These are phyloP conservation scores for Euwallacea fornicatus DNA, from an alignment of 1,140 invertebrate species.

Conservation along the genomic window DNA sequence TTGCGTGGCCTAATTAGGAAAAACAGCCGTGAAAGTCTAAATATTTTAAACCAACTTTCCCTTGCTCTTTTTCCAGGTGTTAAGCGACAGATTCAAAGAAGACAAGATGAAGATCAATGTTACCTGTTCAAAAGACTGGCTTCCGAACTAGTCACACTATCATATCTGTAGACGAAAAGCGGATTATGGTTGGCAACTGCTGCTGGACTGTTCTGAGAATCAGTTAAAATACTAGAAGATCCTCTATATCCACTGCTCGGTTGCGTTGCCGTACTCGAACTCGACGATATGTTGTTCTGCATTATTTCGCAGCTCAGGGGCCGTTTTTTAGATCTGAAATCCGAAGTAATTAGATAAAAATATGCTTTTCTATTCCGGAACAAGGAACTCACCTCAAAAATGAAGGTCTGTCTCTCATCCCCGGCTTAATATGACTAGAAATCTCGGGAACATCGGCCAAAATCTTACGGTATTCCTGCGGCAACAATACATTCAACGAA, in stretches of 20 bases:
- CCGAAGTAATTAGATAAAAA: neutral
- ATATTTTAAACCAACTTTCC: too few relatives aligned
- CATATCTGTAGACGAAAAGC: slow-evolving; percentile 79
- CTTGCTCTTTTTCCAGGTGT: neutral
- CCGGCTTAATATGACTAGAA: slow-evolving; percentile 62
- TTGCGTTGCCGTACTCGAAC: slow-evolving; percentile 74
- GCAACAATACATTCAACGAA: slow-evolving; percentile 82
- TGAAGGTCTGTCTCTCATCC: slow-evolving; percentile 61
- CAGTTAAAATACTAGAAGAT: slow-evolving; percentile 80
- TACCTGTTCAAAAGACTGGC: slow-evolving; percentile 58
- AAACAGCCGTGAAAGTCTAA: neutral
- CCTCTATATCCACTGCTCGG: slow-evolving; percentile 83
- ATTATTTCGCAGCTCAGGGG: slow-evolving; percentile 65
- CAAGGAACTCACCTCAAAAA: slow-evolving; percentile 57
- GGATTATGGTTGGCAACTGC: slow-evolving; percentile 64
- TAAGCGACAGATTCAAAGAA: too few relatives aligned
- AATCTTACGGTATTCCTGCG: slow-evolving; percentile 74
- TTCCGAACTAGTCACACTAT: slow-evolving; percentile 71
- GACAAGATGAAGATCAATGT: neutral
- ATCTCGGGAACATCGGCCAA: slow-evolving; percentile 77
- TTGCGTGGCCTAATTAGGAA: neutral
- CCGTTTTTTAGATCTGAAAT: slow-evolving; percentile 56
- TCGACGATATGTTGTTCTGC: slow-evolving; percentile 66
- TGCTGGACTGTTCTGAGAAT: slow-evolving; percentile 65
- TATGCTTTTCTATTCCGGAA: neutral